Percentiles rank a stretch among this genome's conserved stretches.
These are phyloP conservation scores for Drosophila nikananu DNA, from an alignment of 1,140 invertebrate genomes.

Conservation along the genomic window DNA sequence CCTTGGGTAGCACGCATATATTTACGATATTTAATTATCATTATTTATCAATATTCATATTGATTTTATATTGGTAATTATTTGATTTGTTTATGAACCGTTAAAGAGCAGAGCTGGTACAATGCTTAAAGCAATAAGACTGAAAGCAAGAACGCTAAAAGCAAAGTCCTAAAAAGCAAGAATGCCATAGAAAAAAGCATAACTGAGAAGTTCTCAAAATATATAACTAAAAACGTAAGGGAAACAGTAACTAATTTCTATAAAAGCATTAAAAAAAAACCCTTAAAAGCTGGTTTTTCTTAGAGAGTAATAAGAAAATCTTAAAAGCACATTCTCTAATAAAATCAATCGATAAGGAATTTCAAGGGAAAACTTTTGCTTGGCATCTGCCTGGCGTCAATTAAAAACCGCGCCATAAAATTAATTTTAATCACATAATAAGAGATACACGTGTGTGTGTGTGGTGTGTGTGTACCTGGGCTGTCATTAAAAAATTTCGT, in stretches of 20 bases:
- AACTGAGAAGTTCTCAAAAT: background rate
- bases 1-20: background rate
- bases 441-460: constrained; percentile 49
- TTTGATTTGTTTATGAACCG: background rate
- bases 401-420: constrained; percentile 83
- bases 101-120: background rate
- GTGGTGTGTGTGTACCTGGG: constrained; percentile 48
- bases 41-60: background rate
- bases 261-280: background rate
- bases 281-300: background rate
- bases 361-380: background rate
- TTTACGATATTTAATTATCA: constrained; percentile 1
- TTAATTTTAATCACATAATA: constrained; percentile 84
- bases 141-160: background rate
- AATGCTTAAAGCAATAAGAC: background rate
- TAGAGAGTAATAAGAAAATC: background rate
- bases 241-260: background rate
- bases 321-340: background rate
- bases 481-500: constrained; percentile 81
- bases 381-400: constrained; percentile 63
- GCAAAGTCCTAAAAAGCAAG: background rate
- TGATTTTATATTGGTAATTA: background rate
- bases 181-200: background rate
- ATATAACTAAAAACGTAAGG: background rate
- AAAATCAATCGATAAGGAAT: constrained; percentile 9